Conservation (phyloP, 2,797 vertebrate genomes). For the Antrozous pallidus region DNA sequence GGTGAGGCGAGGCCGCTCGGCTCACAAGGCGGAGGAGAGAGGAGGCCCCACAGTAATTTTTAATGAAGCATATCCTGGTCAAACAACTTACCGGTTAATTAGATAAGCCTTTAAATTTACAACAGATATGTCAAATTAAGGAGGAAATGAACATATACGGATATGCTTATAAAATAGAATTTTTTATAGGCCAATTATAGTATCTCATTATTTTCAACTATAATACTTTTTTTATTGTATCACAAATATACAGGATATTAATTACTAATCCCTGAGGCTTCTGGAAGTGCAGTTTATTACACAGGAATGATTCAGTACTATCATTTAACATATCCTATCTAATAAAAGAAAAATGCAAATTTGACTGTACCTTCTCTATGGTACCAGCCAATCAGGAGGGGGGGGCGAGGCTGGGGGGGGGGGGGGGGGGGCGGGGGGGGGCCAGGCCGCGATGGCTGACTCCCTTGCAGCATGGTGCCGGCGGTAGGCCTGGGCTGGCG, state of each 20-base stretch:
- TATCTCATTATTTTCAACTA: constrained; percentile 24
- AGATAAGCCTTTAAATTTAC: constrained; percentile 34
- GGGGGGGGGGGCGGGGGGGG: too few relatives aligned
- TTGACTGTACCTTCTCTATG: too few relatives aligned
- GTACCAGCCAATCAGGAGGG: too few relatives aligned
- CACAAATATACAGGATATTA: not conserved
- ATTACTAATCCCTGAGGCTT: constrained; percentile 2
- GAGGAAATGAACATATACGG: not conserved
- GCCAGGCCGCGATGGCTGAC: too few relatives aligned
- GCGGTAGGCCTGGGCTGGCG: too few relatives aligned
- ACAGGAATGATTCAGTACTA: constrained; percentile 26
- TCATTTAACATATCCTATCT: not conserved
- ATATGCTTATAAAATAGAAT: constrained; percentile 37
- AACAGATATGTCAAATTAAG: not conserved
- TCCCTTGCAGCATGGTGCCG: too few relatives aligned
- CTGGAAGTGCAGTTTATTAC: not conserved
- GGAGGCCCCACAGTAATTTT: too few relatives aligned
- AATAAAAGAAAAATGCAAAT: too few relatives aligned
- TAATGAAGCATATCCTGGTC: not conserved
- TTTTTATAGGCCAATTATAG: constrained; percentile 2
- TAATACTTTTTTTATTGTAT: not conserved
- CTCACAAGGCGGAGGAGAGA: constrained; percentile 55
- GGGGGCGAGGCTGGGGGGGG: too few relatives aligned
- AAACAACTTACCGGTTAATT: constrained; percentile 19
- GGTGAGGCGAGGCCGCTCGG: constrained; percentile 60